These are phyloP conservation scores for Gallinago solitaria DNA, from an alignment of 2,797 vertebrate species.

Conservation along the genomic window DNA sequence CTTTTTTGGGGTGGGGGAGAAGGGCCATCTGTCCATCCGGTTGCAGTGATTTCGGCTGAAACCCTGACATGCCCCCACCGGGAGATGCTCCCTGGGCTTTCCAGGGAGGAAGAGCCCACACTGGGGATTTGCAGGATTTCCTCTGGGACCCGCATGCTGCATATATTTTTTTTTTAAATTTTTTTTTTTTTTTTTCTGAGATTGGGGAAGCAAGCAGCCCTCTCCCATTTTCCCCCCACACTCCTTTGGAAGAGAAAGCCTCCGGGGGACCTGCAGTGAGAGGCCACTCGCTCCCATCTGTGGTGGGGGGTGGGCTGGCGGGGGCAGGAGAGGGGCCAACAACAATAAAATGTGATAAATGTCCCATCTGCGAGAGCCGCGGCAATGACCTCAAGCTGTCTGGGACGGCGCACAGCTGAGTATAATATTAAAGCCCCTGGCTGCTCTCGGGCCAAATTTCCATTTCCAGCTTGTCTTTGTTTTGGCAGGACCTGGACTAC, in stretches of 20 bases:
- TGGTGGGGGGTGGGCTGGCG: background rate
- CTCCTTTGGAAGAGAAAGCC: background rate
- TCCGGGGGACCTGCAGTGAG: background rate
- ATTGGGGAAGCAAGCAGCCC: background rate
- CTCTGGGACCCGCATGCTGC: accelerated
- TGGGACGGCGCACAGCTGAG: conserved; percentile 36
- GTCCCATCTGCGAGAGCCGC: background rate
- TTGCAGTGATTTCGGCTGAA: too few species aligned
- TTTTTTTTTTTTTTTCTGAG: background rate
- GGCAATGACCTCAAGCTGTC: conserved; percentile 39
- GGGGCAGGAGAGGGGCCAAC: background rate
- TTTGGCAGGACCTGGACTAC: conserved; percentile 46
- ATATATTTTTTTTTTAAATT: too few species aligned
- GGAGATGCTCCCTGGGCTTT: background rate
- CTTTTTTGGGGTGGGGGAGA: too few species aligned
- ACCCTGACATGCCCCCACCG: background rate
- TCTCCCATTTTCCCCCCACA: too few species aligned
- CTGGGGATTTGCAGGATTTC: background rate
- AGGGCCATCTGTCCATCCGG: too few species aligned
- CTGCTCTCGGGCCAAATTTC: background rate
- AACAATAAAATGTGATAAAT: background rate
- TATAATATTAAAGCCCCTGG: background rate
- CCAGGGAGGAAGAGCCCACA: background rate
- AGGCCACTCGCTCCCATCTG: background rate
- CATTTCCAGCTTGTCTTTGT: conserved; percentile 39